Evolutionary conservation across 1,140 invertebrate genomes (phyloP).

Genomic region (Fopius arisanus): DNA sequence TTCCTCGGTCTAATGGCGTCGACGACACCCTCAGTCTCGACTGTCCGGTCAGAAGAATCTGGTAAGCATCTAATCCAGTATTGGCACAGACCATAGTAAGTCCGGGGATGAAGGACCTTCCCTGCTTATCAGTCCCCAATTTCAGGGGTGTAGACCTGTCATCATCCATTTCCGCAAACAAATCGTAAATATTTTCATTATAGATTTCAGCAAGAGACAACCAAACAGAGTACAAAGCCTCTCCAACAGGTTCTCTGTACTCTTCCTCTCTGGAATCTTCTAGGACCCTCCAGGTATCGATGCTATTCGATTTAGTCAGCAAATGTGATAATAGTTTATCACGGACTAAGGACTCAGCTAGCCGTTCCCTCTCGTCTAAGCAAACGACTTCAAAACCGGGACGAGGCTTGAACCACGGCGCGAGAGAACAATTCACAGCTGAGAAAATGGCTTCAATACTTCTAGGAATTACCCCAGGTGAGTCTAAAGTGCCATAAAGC

Average conservation of each 20-base stretch:
- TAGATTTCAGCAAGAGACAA: slow-evolving; percentile 92
- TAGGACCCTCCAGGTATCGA: slow-evolving; percentile 15
- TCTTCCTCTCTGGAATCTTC: slow-evolving; percentile 10
- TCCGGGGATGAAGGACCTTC: slow-evolving; percentile 77
- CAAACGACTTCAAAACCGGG: slow-evolving; percentile 55
- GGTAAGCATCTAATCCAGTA: slow-evolving; percentile 80
- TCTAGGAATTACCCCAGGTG: slow-evolving; percentile 80
- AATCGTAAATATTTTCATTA: slow-evolving; percentile 88
- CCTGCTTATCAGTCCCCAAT: slow-evolving; percentile 70
- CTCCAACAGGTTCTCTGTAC: slow-evolving; percentile 45
- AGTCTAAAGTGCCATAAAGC: slow-evolving; percentile 73
- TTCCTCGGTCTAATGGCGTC: slow-evolving; percentile 80
- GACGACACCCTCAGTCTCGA: slow-evolving; percentile 78
- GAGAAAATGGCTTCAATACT: slow-evolving; percentile 79
- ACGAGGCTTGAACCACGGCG: slow-evolving; percentile 61
- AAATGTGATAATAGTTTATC: slow-evolving; percentile 41
- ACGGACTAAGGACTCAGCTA: slow-evolving; percentile 50
- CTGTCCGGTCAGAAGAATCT: slow-evolving; percentile 76
- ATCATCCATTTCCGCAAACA: slow-evolving; percentile 65
- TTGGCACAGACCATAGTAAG: slow-evolving; percentile 76
- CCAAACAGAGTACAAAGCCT: slow-evolving; percentile 70
- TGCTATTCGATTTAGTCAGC: slow-evolving; percentile 17
- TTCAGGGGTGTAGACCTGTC: slow-evolving; percentile 60
- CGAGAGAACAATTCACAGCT: slow-evolving; percentile 49
- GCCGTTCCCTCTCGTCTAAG: slow-evolving; percentile 49